Evolutionary conservation across 2,113 vertebrate genomes (phyloP).

Genomic region (Smithornis capensis): DNA sequence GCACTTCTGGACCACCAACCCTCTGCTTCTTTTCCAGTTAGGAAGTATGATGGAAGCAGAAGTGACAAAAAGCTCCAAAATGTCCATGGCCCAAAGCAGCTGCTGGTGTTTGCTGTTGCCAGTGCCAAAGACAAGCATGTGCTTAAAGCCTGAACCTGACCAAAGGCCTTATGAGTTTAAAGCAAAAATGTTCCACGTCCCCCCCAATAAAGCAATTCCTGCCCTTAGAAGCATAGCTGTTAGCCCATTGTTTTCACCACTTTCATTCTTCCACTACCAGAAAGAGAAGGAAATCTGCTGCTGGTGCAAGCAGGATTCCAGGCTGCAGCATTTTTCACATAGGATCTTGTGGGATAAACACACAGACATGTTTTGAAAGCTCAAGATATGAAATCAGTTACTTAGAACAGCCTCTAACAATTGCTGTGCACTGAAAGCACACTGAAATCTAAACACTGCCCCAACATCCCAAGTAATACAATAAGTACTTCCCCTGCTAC

Average conservation of each 20-base stretch:
- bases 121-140: background rate
- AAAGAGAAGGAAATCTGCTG: background rate
- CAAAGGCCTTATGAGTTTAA: background rate
- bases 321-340: background rate
- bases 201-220: background rate
- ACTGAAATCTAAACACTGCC: background rate
- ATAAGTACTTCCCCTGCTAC: background rate
- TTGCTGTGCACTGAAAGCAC: background rate
- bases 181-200: background rate
- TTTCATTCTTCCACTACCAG: background rate
- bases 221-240: background rate
- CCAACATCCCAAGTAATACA: background rate
- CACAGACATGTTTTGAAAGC: background rate
- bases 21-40: background rate
- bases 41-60: background rate
- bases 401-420: background rate
- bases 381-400: background rate
- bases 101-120: background rate
- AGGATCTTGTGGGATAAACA: background rate
- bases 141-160: background rate
- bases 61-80: background rate
- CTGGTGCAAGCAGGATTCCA: fast-evolving
- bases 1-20: background rate
- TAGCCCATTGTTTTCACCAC: background rate
- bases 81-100: background rate